These are phyloP conservation scores for Agrochola macilenta DNA, from an alignment of 2,888 invertebrate genomes.

Conservation along the genomic window DNA sequence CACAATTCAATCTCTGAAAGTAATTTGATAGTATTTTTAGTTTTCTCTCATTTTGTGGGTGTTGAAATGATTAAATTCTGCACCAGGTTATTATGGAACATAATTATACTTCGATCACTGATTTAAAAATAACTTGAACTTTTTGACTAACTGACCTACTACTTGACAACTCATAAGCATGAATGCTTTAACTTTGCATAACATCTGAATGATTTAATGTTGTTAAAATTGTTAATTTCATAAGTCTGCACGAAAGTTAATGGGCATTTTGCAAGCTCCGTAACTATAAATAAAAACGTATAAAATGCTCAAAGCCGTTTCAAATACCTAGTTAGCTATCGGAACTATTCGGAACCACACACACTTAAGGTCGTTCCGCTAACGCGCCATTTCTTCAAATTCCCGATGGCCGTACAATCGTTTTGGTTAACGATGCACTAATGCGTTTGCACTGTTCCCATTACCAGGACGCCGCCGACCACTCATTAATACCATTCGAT, in stretches of 20 bases:
- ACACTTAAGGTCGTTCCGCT: constrained; percentile 54
- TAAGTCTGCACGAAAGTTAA: not conserved
- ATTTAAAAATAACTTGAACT: not conserved
- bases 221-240: not conserved
- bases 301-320: constrained; percentile 9
- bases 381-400: constrained; percentile 64
- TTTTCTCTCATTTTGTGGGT: constrained; percentile 20
- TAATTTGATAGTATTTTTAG: constrained; percentile 55
- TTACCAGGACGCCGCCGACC: constrained; percentile 71
- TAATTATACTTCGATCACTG: not conserved
- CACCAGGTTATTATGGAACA: not conserved
- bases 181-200: too few species aligned
- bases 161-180: not conserved
- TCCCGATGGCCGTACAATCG: constrained; percentile 68
- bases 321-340: constrained; percentile 31
- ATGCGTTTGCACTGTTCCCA: constrained; percentile 88
- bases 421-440: constrained; percentile 86
- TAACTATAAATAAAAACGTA: not conserved
- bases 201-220: too few species aligned
- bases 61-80: not conserved
- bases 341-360: constrained; percentile 34
- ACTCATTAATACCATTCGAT: constrained; percentile 77
- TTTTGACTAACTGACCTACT: too few species aligned
- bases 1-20: constrained; percentile 34
- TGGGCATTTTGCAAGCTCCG: not conserved